phyloP scores from a whole-genome alignment of 2,113 vertebrate species.

The Pachycephala philippinensis region DNA sequence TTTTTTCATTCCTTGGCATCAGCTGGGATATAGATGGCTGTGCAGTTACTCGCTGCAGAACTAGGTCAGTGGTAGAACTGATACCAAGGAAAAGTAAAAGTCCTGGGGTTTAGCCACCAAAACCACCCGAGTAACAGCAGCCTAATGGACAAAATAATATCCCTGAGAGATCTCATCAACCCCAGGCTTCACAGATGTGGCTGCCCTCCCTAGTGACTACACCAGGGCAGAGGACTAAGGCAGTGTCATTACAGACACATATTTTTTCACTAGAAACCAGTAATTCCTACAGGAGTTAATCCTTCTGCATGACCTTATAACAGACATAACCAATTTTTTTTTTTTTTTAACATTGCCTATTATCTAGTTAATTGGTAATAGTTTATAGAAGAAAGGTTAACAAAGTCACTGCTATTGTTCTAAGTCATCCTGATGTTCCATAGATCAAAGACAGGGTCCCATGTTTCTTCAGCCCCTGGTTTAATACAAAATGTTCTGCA shows the following conservation, averaged over 20 bases:
- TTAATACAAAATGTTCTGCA: not conserved
- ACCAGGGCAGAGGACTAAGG: not conserved
- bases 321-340: not conserved
- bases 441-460: not conserved
- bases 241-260: too few relatives aligned
- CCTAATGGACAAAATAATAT: not conserved
- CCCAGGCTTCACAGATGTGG: not conserved
- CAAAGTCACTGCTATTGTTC: not conserved
- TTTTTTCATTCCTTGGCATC: not conserved
- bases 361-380: not conserved
- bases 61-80: not conserved
- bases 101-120: not conserved
- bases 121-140: not conserved
- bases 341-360: not conserved
- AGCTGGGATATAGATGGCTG: slow-evolving; percentile 5
- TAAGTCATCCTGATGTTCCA: not conserved
- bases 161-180: not conserved
- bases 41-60: not conserved
- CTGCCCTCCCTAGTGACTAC: not conserved
- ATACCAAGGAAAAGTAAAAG: not conserved
- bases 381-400: not conserved
- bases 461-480: not conserved
- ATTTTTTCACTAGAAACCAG: not conserved
- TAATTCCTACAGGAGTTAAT: not conserved
- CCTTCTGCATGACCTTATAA: not conserved